Evolutionary conservation across 1,140 invertebrate genomes (phyloP), one percentile per base, ranked within the genome.

Genomic region (Sarcophaga bullata): DNA sequence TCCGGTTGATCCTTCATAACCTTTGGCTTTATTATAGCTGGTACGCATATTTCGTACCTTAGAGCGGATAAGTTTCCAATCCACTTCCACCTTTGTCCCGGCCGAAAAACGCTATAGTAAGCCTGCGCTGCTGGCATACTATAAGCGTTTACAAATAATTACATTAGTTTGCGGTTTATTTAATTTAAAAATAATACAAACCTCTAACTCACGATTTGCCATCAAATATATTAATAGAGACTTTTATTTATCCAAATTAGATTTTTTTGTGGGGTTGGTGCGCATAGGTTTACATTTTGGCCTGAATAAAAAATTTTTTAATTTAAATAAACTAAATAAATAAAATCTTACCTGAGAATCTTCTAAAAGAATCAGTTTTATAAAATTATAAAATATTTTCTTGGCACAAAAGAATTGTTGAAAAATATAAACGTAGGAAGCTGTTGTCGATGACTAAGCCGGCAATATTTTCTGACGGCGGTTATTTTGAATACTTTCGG

Each of bases 31-130:
- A n/a, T 58, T 58, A 58, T 58, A 58, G 54, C 54, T 58, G n/a
- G n/a, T n/a, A 58, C 54, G 54, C 54, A 58, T 58, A n/a, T 58
- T 58, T 58, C 54, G 6, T n/a, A 58, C 54, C 54, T 58, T 58
- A 3, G 54, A 58, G 10, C 54, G 54, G 11, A 58, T n/a, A 3
- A 15, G 54, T 13, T 11, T 58, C 54, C 54, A 58, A 58, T 9
- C 11, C 6, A 58, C n/a, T 11, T 11, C 5, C 54, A 58, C 5
- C n/a, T 58, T 11, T n/a, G 13, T 58, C n/a, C 3, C 54, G 11
- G 5, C 54, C 10, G 10, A 54, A 54, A 54, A 54, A 15, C 52
- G 52, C 15, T 54, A 15, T 54, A 54, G 52, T 13, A 54, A n/a
- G n/a, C 54, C 54, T 58, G 54, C 54, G 54, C n/a, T 58, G 54